phyloP scores from a whole-genome alignment of 2,113 vertebrate genomes.

The Silurus asotus region DNA sequence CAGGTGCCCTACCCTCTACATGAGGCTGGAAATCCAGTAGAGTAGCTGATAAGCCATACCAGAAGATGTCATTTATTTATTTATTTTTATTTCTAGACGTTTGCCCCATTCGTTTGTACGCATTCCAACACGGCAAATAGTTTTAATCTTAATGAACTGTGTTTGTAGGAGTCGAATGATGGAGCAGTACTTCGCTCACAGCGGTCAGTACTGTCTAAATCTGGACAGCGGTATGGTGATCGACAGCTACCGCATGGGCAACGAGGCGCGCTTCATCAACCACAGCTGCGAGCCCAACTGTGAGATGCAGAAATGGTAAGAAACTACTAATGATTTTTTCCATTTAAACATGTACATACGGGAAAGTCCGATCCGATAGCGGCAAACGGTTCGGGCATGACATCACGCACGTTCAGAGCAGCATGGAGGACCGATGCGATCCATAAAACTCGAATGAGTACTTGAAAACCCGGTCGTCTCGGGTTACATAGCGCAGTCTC shows the following conservation, averaged over 20 bases:
- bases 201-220: constrained; percentile 97
- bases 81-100: background rate
- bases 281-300: constrained; percentile 99
- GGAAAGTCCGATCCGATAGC: background rate
- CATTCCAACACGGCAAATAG: background rate
- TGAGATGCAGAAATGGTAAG: constrained; percentile 99
- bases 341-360: constrained; percentile 40
- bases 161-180: constrained; percentile 88
- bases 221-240: constrained; percentile 99
- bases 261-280: constrained; percentile 98
- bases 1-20: background rate
- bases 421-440: background rate
- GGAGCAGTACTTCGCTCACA: constrained; percentile 96
- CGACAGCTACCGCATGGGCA: constrained; percentile 98
- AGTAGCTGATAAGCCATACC: background rate
- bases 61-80: background rate
- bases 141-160: background rate
- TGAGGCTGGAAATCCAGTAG: background rate
- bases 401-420: background rate
- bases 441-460: background rate
- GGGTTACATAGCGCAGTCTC: background rate
- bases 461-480: background rate
- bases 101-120: background rate
- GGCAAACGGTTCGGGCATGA: background rate
- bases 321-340: constrained; percentile 79